phyloP scores from a whole-genome alignment of 2,888 invertebrate genomes.

The Leuctra nigra region DNA sequence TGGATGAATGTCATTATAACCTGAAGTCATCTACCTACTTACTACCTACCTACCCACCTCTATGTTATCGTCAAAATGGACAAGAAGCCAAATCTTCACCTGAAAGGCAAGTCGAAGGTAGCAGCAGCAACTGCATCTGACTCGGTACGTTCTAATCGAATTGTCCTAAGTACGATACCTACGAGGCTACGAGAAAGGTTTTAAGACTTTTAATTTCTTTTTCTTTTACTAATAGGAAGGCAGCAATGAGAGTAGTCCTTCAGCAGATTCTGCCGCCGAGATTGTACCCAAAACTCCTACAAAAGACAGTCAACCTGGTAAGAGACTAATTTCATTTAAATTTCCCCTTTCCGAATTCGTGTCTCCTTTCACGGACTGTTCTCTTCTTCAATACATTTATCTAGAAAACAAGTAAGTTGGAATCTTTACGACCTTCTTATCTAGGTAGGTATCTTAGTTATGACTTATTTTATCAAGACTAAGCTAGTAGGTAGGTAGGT shows the following conservation, averaged over 20 bases:
- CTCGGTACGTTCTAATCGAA: slow-evolving; percentile 35
- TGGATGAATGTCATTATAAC: too few species aligned
- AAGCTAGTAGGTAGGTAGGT: too few species aligned
- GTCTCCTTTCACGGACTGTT: background rate
- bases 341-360: background rate
- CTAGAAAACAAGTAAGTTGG: background rate
- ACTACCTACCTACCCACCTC: too few species aligned
- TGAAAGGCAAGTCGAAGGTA: slow-evolving; percentile 34
- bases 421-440: slow-evolving; percentile 1
- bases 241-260: slow-evolving; percentile 46
- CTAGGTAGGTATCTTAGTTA: too few species aligned
- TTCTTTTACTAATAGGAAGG: slow-evolving; percentile 37
- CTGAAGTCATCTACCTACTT: too few species aligned
- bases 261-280: slow-evolving; percentile 42
- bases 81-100: slow-evolving; percentile 34
- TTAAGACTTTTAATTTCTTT: background rate
- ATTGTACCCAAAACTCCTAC: slow-evolving; percentile 29
- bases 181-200: background rate
- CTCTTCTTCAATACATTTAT: background rate
- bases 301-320: slow-evolving; percentile 30
- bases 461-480: too few species aligned
- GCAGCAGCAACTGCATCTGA: slow-evolving; percentile 35
- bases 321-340: background rate
- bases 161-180: too few species aligned
- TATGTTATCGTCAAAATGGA: slow-evolving; percentile 26